These are phyloP conservation scores for Caenorhabditis sp. DNA, from an alignment of 2,888 invertebrate species.

Conservation along the genomic window DNA sequence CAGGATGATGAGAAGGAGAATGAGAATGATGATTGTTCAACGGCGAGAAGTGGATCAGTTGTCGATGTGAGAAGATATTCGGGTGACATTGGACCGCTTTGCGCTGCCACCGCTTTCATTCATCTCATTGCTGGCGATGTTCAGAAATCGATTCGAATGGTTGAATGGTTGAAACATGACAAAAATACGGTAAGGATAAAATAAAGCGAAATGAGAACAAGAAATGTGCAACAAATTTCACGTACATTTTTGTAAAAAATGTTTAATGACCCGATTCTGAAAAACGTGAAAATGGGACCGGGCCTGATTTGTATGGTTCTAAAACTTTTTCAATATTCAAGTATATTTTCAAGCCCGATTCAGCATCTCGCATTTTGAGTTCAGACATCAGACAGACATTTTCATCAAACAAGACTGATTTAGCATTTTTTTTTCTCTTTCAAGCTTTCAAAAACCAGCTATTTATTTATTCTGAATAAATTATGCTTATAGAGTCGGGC, in stretches of 20 bases:
- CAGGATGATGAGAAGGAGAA: slow-evolving; percentile 8
- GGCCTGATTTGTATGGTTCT: too few relatives aligned
- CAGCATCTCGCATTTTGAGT: too few relatives aligned
- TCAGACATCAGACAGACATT: too few relatives aligned
- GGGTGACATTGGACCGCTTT: slow-evolving; percentile 35
- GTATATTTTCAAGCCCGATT: too few relatives aligned
- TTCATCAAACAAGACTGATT: neutral
- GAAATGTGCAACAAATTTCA: too few relatives aligned
- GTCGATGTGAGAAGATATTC: slow-evolving; percentile 3
- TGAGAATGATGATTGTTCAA: neutral
- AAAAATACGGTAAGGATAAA: slow-evolving; percentile 7
- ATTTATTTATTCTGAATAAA: too few relatives aligned
- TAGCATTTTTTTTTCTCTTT: neutral
- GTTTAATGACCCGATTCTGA: too few relatives aligned
- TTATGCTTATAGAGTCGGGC: too few relatives aligned
- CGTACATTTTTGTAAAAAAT: too few relatives aligned
- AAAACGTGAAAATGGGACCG: too few relatives aligned
- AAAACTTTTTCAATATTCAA: too few relatives aligned
- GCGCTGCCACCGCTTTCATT: slow-evolving; percentile 36
- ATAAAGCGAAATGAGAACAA: too few relatives aligned
- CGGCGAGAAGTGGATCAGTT: neutral
- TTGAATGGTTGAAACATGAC: slow-evolving; percentile 27
- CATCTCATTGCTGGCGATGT: slow-evolving; percentile 52
- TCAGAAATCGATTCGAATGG: slow-evolving; percentile 37
- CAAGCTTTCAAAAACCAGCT: neutral